Percentiles rank a stretch among this genome's conserved stretches.
Evolutionary conservation across 92 coral and sea anemone species (phyloP).

Genomic region (Porites evermanni): DNA sequence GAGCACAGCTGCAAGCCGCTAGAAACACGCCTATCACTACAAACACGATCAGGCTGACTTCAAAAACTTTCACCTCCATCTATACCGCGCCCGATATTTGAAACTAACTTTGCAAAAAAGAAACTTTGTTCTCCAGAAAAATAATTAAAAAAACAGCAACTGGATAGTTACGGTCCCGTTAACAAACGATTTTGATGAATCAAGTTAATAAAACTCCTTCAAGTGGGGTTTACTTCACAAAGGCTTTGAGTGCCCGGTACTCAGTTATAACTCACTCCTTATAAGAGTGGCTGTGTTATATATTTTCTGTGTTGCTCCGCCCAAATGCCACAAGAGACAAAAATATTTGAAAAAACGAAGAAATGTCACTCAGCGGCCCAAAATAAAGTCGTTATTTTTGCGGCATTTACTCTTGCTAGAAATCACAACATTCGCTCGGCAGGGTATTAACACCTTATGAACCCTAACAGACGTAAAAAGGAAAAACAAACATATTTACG

Average conservation of each 20-base stretch:
- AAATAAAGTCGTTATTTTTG: conserved; percentile 2
- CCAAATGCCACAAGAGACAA: not conserved
- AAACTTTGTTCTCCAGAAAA: not conserved
- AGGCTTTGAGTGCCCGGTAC: conserved; percentile 8
- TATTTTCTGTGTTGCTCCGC: conserved; percentile 10
- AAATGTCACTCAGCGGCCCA: conserved; percentile 14
- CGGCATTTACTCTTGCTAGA: conserved; percentile 11
- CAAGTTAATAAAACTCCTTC: conserved; percentile 1
- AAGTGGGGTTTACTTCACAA: conserved; percentile 41
- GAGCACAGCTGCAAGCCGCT: not conserved
- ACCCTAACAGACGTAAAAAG: not conserved
- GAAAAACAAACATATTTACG: too few species aligned
- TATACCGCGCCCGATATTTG: not conserved
- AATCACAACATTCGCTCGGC: not conserved
- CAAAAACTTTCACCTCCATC: not conserved
- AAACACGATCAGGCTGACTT: not conserved
- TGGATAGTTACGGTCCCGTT: not conserved
- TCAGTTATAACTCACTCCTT: conserved; percentile 6
- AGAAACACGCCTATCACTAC: not conserved
- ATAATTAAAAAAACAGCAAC: not conserved
- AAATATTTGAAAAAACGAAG: not conserved
- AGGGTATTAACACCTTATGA: not conserved
- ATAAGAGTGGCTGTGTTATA: conserved; percentile 3
- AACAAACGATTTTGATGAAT: not conserved
- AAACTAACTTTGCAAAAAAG: conserved; percentile 1